A percentile compares a stretch with the other conserved stretches of the same genome.
These are phyloP conservation scores for Arvicanthis niloticus DNA, from an alignment of 2,113 vertebrate genomes.

Conservation along the genomic window DNA sequence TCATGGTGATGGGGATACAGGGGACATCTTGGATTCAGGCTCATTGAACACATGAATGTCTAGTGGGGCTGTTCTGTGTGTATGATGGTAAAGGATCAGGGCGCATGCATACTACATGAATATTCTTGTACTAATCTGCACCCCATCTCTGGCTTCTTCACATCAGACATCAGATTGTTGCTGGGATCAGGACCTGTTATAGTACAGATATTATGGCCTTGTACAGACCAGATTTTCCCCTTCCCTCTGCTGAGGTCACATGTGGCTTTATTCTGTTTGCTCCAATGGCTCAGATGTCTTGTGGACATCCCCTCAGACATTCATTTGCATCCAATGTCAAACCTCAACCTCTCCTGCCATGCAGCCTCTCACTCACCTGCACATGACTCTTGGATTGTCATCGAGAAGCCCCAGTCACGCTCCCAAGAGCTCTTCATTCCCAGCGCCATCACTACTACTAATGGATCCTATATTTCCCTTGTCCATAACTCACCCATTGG, in stretches of 20 bases:
- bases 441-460: no score
- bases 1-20: background rate
- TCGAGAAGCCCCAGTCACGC: no score
- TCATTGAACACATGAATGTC: background rate
- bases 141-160: background rate
- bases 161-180: no score
- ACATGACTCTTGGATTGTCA: background rate
- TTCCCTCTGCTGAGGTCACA: background rate
- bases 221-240: background rate
- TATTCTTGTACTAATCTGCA: background rate
- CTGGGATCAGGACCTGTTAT: background rate
- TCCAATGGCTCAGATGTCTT: background rate
- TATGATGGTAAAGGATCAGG: background rate
- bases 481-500: no score
- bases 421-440: no score
- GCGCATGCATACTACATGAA: background rate
- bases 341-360: background rate
- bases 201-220: background rate
- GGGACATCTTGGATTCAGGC: background rate
- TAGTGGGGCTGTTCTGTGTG: background rate
- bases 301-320: background rate
- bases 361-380: background rate
- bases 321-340: background rate
- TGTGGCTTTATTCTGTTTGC: conserved; percentile 35
- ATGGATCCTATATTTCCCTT: no score